Conservation (phyloP, 2,113 vertebrate species). For the Gnathonemus echidnorhynchus region DNA sequence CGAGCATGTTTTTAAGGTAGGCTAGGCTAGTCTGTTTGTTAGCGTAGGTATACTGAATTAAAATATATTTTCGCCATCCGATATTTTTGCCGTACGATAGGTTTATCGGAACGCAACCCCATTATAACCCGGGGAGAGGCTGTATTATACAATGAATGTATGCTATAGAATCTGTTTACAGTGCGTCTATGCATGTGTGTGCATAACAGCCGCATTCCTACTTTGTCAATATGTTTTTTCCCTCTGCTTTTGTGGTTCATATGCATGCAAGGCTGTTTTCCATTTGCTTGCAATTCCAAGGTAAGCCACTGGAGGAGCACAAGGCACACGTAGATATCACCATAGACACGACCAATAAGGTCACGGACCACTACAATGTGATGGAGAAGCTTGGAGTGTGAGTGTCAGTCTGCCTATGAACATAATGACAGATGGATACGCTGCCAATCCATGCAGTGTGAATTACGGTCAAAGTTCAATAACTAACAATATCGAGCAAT, state of each 20-base stretch:
- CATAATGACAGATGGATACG: neutral
- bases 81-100: too few species aligned
- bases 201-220: neutral
- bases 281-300: slow-evolving; percentile 29
- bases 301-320: slow-evolving; percentile 36
- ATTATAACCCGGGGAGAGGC: too few species aligned
- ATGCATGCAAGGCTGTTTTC: neutral
- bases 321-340: slow-evolving; percentile 40
- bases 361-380: slow-evolving; percentile 59
- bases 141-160: neutral
- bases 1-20: too few species aligned
- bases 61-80: too few species aligned
- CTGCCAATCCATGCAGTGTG: neutral
- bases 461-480: neutral
- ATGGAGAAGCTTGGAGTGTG: slow-evolving; percentile 77
- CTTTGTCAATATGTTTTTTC: neutral
- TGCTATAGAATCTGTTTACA: neutral
- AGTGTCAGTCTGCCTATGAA: slow-evolving; percentile 37
- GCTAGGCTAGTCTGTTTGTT: too few species aligned
- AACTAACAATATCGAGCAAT: neutral
- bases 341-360: slow-evolving; percentile 56
- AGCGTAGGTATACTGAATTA: too few species aligned
- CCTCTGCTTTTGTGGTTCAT: neutral
- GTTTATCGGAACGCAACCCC: too few species aligned
- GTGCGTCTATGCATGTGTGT: neutral